These are phyloP conservation scores for Triplophysa bombifrons DNA, from an alignment of 2,797 vertebrate genomes.

Conservation along the genomic window DNA sequence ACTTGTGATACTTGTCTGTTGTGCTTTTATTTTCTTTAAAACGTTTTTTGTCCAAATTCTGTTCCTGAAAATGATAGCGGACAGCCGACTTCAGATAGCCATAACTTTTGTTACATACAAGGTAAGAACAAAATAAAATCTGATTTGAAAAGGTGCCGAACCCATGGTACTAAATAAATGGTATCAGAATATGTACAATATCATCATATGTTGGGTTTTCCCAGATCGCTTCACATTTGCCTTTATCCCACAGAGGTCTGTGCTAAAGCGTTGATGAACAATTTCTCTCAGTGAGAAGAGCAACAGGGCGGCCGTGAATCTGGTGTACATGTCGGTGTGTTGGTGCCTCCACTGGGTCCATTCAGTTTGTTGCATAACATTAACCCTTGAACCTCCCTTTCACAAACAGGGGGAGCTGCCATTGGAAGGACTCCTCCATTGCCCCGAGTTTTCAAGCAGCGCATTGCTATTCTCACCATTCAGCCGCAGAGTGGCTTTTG, in stretches of 20 bases:
- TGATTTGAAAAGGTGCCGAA: too few species aligned
- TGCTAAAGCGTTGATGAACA: background rate
- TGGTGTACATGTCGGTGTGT: slow-evolving; percentile 68
- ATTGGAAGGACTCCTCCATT: slow-evolving; percentile 66
- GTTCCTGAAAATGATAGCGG: too few species aligned
- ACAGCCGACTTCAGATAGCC: too few species aligned
- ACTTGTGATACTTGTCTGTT: too few species aligned
- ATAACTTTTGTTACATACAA: too few species aligned
- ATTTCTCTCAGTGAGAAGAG: background rate
- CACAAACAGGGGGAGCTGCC: slow-evolving; percentile 74
- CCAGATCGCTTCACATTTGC: background rate
- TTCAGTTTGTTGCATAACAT: slow-evolving; percentile 83
- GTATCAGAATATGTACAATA: too few species aligned
- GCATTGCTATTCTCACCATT: slow-evolving; percentile 73
- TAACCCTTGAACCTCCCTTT: slow-evolving; percentile 81
- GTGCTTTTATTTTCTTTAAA: too few species aligned
- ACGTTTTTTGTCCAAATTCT: too few species aligned
- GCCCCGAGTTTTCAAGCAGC: slow-evolving; percentile 62
- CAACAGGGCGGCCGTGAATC: slow-evolving; percentile 20
- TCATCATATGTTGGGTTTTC: too few species aligned
- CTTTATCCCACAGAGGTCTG: background rate
- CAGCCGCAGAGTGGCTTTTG: slow-evolving; percentile 71
- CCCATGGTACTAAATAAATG: too few species aligned
- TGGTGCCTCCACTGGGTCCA: slow-evolving; percentile 67
- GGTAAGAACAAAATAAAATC: too few species aligned